Percentiles rank a stretch among this genome's conserved stretches.
phyloP scores from a whole-genome alignment of 2,888 invertebrate genomes.

The Boloria euphrosyne region DNA sequence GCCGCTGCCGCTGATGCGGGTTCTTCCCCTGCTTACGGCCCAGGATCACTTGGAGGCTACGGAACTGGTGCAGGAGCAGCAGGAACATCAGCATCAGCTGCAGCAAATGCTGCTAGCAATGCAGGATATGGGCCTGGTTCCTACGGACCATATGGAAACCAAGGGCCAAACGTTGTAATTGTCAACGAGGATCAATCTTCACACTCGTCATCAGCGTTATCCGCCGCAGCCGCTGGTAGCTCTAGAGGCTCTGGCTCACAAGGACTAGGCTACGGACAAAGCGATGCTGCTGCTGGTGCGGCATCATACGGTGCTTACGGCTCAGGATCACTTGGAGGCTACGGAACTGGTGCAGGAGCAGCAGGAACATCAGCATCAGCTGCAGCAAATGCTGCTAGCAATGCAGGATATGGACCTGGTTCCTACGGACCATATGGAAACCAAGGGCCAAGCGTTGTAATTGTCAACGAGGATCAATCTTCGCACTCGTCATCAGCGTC shows the following conservation, averaged over 20 bases:
- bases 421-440: no score
- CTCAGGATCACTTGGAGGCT: neutral
- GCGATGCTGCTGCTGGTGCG: slow-evolving; percentile 2
- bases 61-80: slow-evolving; percentile 2
- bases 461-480: no score
- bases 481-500: no score
- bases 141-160: slow-evolving; percentile 14
- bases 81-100: neutral
- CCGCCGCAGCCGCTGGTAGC: slow-evolving; percentile 9
- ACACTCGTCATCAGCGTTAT: neutral
- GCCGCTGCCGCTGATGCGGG: slow-evolving; percentile 1
- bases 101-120: slow-evolving; percentile 10
- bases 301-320: no score
- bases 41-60: neutral
- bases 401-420: no score
- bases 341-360: neutral
- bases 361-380: no score
- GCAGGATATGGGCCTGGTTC: slow-evolving; percentile 12
- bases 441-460: no score
- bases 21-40: neutral
- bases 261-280: slow-evolving; percentile 1
- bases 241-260: slow-evolving; percentile 8
- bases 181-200: slow-evolving; percentile 14
- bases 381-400: no score
- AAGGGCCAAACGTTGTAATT: neutral